Evolutionary conservation across 1,140 invertebrate genomes (phyloP), one percentile per base, ranked within the genome.

Genomic region (Pseudachorutes palmiensis): DNA sequence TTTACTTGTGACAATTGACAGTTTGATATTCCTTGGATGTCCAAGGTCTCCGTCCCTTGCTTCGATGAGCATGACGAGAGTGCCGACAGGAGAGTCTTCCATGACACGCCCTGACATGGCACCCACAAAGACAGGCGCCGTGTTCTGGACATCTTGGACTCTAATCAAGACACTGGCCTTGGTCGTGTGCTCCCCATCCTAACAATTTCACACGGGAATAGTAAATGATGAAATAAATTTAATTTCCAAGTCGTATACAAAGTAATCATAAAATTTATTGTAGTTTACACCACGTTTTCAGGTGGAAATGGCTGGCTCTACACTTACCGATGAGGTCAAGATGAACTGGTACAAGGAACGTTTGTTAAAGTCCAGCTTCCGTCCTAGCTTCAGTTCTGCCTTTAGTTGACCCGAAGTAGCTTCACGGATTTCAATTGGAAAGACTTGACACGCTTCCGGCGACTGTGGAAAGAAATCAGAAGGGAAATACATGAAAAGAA

Each of bases 31-130:
- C 32, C 91, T 81, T 0, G 91, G 90, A 73, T 86, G 83, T 59
- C 0, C 89, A 89, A 51, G 81, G 75, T 94, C 91, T 0, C 89
- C 90, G 76, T 94, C 92, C 51, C 86, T 81, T 0, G 91, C 91
- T 75, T 87, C 84, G 1, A 92, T 80, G 1, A 84, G 87, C 78
- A 92, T 84, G 0, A 90, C 88, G 14, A 89, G 78, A 1, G 87
- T 88, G n/a, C 91, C 91, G 58, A 94, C 90, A 0, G 87, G 84
- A 69, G 86, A 87, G 75, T 93, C 88, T 78, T 94, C 92, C 28
- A 83, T 80, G n/a, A 94, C 83, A 31, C 92, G 84, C 0, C 87
- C 88, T 9, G 87, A 88, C 29, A 92, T 79, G 0, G 89, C 86
- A 1, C 90, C 89, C 30, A 86, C 82, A 79, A 94, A 94, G 41